Percentiles rank a stretch among this genome's conserved stretches.
These are phyloP conservation scores for Pseudanteris insignis DNA, from an alignment of 2,888 invertebrate species.

Conservation along the genomic window DNA sequence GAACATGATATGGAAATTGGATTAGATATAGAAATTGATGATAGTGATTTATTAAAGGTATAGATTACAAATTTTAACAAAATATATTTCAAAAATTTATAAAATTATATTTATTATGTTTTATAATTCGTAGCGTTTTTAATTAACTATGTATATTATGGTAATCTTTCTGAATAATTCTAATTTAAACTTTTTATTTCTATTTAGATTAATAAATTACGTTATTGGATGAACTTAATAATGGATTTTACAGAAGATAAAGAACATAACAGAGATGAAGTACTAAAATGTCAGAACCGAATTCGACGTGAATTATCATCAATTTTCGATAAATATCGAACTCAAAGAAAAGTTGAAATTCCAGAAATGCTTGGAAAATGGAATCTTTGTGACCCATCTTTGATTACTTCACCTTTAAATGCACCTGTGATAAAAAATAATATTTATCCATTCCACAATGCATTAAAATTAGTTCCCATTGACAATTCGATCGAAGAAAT, in stretches of 20 bases:
- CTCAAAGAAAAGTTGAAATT: conserved; percentile 60
- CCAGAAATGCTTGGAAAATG: conserved; percentile 59
- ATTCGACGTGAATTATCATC: conserved; percentile 66
- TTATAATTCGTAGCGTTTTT: too few species aligned
- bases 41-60: conserved; percentile 74
- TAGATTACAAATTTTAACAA: conserved; percentile 48
- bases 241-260: conserved; percentile 66
- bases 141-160: too few species aligned
- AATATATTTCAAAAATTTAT: not conserved
- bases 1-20: conserved; percentile 86
- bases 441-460: conserved; percentile 67
- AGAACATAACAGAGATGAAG: conserved; percentile 53
- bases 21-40: conserved; percentile 78
- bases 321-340: conserved; percentile 66
- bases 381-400: conserved; percentile 56
- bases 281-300: conserved; percentile 66
- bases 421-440: conserved; percentile 47
- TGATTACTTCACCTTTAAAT: conserved; percentile 63
- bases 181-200: too few species aligned
- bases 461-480: conserved; percentile 66
- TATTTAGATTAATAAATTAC: conserved; percentile 79
- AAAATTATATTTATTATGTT: too few species aligned
- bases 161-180: too few species aligned
- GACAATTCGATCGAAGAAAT: conserved; percentile 60
- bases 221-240: conserved; percentile 77